Conservation (phyloP, 1,140 invertebrate genomes). For the Eupristina koningsbergeri region DNA sequence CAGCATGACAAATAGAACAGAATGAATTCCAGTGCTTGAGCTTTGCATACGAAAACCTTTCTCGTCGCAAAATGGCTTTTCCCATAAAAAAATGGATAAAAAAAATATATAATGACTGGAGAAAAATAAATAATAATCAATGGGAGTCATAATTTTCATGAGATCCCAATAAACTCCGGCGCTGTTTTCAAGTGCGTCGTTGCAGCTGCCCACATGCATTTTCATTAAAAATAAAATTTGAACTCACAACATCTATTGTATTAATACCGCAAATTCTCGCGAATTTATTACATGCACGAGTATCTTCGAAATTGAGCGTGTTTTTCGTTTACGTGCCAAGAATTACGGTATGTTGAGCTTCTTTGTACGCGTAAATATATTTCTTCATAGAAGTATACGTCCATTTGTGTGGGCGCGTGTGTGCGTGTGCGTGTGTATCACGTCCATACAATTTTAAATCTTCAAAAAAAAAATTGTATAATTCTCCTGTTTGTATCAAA, state of each 20-base stretch:
- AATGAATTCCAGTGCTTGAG: neutral
- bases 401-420: too few relatives aligned
- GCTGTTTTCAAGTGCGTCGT: neutral
- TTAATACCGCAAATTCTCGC: constrained; percentile 24
- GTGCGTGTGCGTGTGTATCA: too few relatives aligned
- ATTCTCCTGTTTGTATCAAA: too few relatives aligned
- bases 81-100: neutral
- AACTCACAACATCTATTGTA: neutral
- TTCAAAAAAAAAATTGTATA: neutral
- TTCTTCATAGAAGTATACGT: neutral
- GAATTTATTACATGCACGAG: constrained; percentile 48
- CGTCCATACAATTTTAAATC: constrained; percentile 25
- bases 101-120: neutral
- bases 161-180: neutral
- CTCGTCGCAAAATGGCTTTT: neutral
- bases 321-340: constrained; percentile 32
- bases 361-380: neutral
- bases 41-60: neutral
- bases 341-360: neutral
- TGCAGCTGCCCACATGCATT: constrained; percentile 3
- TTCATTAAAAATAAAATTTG: constrained; percentile 41
- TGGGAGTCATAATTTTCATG: neutral
- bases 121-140: constrained; percentile 27
- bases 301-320: constrained; percentile 46
- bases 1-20: neutral